Conservation (phyloP, 2,113 vertebrate species). For the Gymnorhina tibicen region DNA sequence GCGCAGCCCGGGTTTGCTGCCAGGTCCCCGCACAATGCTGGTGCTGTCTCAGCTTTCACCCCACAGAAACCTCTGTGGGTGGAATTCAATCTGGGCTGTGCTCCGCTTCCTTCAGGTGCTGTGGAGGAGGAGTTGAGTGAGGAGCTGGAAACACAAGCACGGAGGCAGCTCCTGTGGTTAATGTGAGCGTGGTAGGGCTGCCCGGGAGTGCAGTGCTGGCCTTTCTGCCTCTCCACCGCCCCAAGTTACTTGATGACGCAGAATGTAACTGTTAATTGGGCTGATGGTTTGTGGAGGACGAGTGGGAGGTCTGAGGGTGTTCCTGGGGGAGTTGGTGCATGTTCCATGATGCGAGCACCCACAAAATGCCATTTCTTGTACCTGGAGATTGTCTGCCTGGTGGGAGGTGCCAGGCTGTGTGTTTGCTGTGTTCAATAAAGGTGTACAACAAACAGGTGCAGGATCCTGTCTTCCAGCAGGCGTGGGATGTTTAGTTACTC, state of each 20-base stretch:
- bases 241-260: neutral
- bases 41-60: constrained; percentile 44
- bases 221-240: neutral
- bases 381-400: neutral
- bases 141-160: neutral
- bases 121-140: neutral
- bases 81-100: neutral
- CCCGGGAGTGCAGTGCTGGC: neutral
- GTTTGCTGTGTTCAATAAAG: neutral
- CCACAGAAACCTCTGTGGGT: neutral
- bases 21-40: neutral
- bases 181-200: neutral
- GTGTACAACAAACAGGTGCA: neutral
- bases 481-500: neutral
- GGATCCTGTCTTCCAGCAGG: neutral
- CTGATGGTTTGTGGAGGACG: neutral
- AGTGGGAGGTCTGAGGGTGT: neutral
- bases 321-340: neutral
- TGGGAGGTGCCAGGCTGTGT: neutral
- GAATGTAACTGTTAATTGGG: neutral
- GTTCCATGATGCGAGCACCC: neutral
- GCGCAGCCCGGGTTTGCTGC: neutral
- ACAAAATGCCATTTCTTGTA: neutral
- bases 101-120: constrained; percentile 17
- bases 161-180: neutral